A percentile compares a stretch with the other conserved stretches of the same genome.
Evolutionary conservation across 2,797 vertebrate genomes (phyloP).

Genomic region (Catamblyrhynchus diadema): DNA sequence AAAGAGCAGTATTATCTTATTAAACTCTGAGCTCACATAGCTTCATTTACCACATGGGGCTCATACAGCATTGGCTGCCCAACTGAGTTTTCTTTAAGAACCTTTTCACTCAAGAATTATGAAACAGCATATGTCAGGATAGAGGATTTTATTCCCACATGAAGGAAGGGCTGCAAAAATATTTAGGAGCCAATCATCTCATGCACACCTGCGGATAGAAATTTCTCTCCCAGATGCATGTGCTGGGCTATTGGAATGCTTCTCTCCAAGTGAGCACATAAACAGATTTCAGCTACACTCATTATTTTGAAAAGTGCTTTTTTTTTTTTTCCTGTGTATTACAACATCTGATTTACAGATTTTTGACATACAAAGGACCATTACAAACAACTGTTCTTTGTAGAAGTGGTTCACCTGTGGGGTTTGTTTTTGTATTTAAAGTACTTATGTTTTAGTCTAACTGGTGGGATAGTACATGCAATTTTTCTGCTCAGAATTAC

Average conservation of each 20-base stretch:
- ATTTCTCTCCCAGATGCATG: background rate
- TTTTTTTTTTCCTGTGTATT: background rate
- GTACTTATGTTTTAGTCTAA: background rate
- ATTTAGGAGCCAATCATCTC: background rate
- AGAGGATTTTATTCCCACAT: background rate
- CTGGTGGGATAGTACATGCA: background rate
- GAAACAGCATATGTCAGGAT: background rate
- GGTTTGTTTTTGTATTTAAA: background rate
- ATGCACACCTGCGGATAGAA: background rate
- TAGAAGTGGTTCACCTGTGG: background rate
- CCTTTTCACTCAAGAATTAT: background rate
- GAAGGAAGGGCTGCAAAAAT: constrained; percentile 4
- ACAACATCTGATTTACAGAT: background rate
- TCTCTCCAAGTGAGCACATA: background rate
- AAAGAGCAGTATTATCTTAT: background rate
- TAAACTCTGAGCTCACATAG: background rate
- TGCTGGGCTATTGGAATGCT: background rate
- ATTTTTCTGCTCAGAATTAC: background rate
- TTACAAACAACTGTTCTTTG: background rate
- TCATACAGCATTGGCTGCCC: background rate
- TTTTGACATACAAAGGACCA: background rate
- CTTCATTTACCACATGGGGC: background rate
- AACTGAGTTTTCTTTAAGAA: constrained; percentile 15
- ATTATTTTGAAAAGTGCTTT: background rate
- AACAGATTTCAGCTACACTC: background rate